Evolutionary conservation across 2,888 invertebrate genomes (phyloP).

Genomic region (Meliscaeva auricollis): DNA sequence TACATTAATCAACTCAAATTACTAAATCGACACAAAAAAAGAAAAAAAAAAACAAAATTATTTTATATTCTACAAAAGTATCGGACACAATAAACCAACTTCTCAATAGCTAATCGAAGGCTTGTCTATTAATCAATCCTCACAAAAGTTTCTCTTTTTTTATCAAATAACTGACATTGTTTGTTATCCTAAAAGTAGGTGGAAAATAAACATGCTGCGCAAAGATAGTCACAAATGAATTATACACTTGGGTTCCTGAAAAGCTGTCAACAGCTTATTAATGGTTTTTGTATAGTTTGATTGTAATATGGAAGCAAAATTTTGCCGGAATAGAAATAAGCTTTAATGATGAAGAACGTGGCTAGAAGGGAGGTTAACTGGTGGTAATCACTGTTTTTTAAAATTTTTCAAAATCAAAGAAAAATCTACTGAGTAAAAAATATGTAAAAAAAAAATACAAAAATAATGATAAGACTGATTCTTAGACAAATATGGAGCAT

Average conservation of each 20-base stretch:
- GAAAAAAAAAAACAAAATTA: not conserved
- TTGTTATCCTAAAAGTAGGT: constrained; percentile 2
- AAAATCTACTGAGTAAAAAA: no score
- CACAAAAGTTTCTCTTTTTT: not conserved
- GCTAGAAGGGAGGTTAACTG: no score
- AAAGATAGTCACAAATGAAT: constrained; percentile 20
- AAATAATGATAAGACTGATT: no score
- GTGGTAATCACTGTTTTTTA: no score
- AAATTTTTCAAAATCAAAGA: no score
- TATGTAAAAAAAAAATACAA: no score
- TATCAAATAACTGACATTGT: constrained; percentile 16
- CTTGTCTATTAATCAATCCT: constrained; percentile 15
- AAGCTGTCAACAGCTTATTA: constrained; percentile 1
- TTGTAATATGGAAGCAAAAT: no score
- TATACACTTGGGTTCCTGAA: not conserved
- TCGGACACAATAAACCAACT: not conserved
- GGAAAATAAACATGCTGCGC: constrained; percentile 15
- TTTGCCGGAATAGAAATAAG: no score
- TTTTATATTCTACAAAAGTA: not conserved
- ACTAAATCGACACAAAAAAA: not conserved
- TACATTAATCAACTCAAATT: no score
- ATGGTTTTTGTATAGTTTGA: not conserved
- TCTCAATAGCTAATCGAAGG: not conserved
- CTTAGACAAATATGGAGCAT: no score
- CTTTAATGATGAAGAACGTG: no score